These are phyloP conservation scores for Tragulus kanchil DNA, from an alignment of 2,113 vertebrate species.

Conservation along the genomic window DNA sequence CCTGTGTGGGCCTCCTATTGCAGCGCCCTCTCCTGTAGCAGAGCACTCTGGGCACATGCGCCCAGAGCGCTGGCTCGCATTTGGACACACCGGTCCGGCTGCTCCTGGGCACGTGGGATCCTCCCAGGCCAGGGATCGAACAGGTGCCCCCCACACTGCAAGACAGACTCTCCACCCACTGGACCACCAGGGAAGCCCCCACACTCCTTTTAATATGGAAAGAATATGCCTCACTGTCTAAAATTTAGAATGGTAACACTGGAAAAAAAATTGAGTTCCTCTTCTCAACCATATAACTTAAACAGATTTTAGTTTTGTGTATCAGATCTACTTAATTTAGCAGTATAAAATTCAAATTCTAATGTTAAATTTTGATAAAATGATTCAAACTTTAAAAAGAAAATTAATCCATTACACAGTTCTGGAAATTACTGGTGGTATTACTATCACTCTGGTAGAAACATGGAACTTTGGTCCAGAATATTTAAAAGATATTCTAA, in stretches of 20 bases:
- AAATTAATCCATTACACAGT: not conserved
- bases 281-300: slow-evolving; percentile 21
- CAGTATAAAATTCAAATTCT: not conserved
- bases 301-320: slow-evolving; percentile 21
- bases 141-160: not conserved
- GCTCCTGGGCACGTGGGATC: not conserved
- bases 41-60: too few species aligned
- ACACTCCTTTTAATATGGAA: not conserved
- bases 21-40: too few species aligned
- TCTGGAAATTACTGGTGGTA: not conserved
- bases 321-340: slow-evolving; percentile 18
- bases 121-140: not conserved
- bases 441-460: not conserved
- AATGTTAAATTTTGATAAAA: slow-evolving; percentile 22
- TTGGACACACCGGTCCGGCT: not conserved
- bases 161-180: not conserved
- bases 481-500: slow-evolving; percentile 9
- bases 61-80: too few species aligned
- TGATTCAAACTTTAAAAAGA: not conserved
- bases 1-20: too few species aligned
- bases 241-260: slow-evolving; percentile 45
- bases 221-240: not conserved
- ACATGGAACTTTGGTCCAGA: not conserved
- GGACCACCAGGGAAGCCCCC: not conserved
- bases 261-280: not conserved